Base-by-base conservation (phyloP, 2,113 vertebrate genomes). In the Sterrhoptilus dennistouni region DNA sequence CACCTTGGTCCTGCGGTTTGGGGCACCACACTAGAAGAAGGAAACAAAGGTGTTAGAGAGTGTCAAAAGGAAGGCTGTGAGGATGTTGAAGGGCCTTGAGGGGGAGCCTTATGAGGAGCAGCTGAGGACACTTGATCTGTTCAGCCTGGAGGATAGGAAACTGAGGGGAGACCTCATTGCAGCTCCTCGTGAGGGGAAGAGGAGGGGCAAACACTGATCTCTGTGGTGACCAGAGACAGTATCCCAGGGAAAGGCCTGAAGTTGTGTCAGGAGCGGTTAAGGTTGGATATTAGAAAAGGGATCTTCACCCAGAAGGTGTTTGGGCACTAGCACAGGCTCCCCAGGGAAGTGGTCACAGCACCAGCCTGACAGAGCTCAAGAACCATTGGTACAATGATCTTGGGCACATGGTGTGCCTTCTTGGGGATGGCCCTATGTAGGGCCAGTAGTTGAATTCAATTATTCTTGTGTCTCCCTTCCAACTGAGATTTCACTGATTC, bases 361-460 rank as follows among this genome's bases (percentile, higher is more conserved):
- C n/a, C 54, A 25, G 23, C n/a, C 70, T 16, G 25, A 5, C n/a
- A 76, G 45, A 83, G 40, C 5, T 47, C 54, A 22, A 4, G 35
- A 5, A 54, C 17, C 0, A 0, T 35, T 21, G 49, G 40, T 6
- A 12, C 61, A 31, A 16, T 19, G 18, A 20, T 31, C 40, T 54
- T 3, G 3, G 29, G 14, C 4, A 40, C 47, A 4, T 0, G 24
- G 22, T 54, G 21, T 49, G 18, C 29, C 25, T 76, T 76, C 47
- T 5, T 35, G 20, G 28, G 20, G 4, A 4, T 40, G 13, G 23
- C 10, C 1, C 33, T 52, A 4, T 60, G 7, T 14, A 45, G 70
- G 28, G 11, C 15, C 27, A 28, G 14, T 5, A 42, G 47, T 5
- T 76, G 54, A 9, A 76, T 54, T 47, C 8, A 61, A 0, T 68